Evolutionary conservation across 2,888 invertebrate species (phyloP), one percentile per base, ranked within the genome.

Genomic region (Mythimna impura): DNA sequence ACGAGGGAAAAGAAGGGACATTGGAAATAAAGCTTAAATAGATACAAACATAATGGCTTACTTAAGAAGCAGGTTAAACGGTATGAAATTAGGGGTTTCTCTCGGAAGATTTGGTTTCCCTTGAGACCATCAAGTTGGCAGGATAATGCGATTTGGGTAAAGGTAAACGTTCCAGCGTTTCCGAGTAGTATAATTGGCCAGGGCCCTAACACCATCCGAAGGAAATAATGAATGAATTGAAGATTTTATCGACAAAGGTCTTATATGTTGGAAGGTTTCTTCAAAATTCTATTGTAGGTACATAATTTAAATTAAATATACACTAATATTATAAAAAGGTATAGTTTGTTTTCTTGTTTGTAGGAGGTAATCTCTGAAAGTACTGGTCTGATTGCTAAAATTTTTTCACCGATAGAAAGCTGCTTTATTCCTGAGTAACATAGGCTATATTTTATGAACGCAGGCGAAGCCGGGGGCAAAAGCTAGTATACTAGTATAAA

Each of bases 51-150:
- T 52, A 36, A 60, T 69, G 30, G 20, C 43, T 47, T 70, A 58
- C 60, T 40, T 52, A n/a, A 10, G 25, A 64, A 63, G 25, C 55
- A 60, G 36, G 66, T 55, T 76, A 66, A 76, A 66, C 50, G 62
- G 34, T 63, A 76, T 76, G 76, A 81, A 81, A 78, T 81, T 66
- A 71, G 58, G 70, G 30, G 25, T 58, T 62, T 65, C 34, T 34
- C 50, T 58, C 43, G 30, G 60, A 60, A 66, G 55, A 57, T 76
- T 74, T 40, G 55, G 58, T 64, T n/a, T 81, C 76, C 66, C 66
- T 6, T 17, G 66, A 54, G 64, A 67, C 57, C 36, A 76, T 60
- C 55, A 50, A 58, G 81, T 61, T 54, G 57, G 64, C 30, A 81
- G 52, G 52, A 71, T 67, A 76, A 81, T 76, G 52, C 71, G 64